These are phyloP conservation scores for Kryptolebias marmoratus DNA, from an alignment of 2,113 vertebrate genomes.

Conservation along the genomic window DNA sequence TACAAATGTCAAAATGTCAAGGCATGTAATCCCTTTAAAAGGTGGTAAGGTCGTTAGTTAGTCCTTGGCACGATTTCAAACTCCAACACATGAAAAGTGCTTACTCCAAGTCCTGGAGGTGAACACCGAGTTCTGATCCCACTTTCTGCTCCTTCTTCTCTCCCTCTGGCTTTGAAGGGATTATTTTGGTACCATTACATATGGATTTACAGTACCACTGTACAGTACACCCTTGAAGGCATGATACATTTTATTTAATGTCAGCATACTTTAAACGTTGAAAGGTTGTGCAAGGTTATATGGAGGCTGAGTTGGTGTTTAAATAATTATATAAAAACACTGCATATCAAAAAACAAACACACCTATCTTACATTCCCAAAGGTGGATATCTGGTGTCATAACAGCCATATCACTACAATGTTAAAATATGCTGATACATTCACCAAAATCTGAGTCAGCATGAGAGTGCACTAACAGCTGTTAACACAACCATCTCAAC, in stretches of 20 bases:
- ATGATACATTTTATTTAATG: slow-evolving; percentile 46
- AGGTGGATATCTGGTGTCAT: slow-evolving; percentile 19
- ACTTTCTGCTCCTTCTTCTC: slow-evolving; percentile 34
- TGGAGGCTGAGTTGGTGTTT: not conserved
- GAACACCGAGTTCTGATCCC: slow-evolving; percentile 54
- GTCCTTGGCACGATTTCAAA: slow-evolving; percentile 77
- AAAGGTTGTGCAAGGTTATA: slow-evolving; percentile 24
- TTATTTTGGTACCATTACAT: slow-evolving; percentile 57
- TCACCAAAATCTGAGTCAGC: not conserved
- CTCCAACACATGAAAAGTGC: slow-evolving; percentile 74
- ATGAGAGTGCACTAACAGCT: not conserved
- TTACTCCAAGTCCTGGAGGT: slow-evolving; percentile 76
- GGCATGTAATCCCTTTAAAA: slow-evolving; percentile 81
- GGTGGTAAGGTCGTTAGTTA: slow-evolving; percentile 79
- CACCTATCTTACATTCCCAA: not conserved
- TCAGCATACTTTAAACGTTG: slow-evolving; percentile 26
- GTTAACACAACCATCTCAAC: not conserved
- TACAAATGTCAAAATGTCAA: slow-evolving; percentile 85
- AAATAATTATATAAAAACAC: not conserved
- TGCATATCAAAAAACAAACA: slow-evolving; percentile 1
- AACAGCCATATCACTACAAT: not conserved
- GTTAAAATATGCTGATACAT: slow-evolving; percentile 16
- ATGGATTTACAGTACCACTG: slow-evolving; percentile 57
- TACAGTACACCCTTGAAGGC: slow-evolving; percentile 45
- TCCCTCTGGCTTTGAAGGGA: slow-evolving; percentile 35